Evolutionary conservation across 1,140 invertebrate species (phyloP), one percentile per base, ranked within the genome.

Genomic region (Drosophila kohkoa): DNA sequence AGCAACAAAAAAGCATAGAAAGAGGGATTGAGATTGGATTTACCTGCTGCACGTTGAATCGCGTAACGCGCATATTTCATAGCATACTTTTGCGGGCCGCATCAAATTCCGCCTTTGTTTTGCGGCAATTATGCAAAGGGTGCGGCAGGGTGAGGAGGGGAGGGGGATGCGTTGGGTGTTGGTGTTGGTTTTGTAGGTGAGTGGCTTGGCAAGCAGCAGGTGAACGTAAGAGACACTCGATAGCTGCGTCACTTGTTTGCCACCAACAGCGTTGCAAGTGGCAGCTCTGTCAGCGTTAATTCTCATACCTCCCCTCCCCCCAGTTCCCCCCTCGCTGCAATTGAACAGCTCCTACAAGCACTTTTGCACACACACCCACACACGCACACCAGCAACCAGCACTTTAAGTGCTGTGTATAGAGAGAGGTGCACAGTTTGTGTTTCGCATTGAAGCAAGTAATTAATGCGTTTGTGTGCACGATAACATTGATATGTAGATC

Each of bases 61-160:
- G 73, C 46, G 60, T 67, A 60, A 72, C 69, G 62, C 60, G 48
- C 49, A 28, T 77, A 49, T 77, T 77, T 59, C 51, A 28, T 74
- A 51, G 64, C 70, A 66, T 66, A 68, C 70, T 77, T 68, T 73
- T 57, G 69, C 49, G 63, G 43, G 75, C 45, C 38, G 49, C 75
- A 43, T 62, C 45, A 45, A 77, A 67, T 73, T 75, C 32, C 51
- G 15, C 35, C 63, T 57, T 73, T 67, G 71, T 65, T 68, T 30
- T 73, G 55, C 35, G 63, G 16, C 70, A 74, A 77, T 74, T 74
- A 77, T 74, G 75, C 58, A 62, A 32, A 16, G 59, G 49, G 35
- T 30, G 48, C 28, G 2, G n/a, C 2, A 16, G 64, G 15, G 25
- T 35, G 1, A 25, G 11, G 6, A 13, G 32, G 57, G n/a, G 5